A percentile compares a stretch with the other conserved stretches of the same genome.
Evolutionary conservation across 2,797 vertebrate genomes (phyloP).

Genomic region (Zenarchopterus dispar): DNA sequence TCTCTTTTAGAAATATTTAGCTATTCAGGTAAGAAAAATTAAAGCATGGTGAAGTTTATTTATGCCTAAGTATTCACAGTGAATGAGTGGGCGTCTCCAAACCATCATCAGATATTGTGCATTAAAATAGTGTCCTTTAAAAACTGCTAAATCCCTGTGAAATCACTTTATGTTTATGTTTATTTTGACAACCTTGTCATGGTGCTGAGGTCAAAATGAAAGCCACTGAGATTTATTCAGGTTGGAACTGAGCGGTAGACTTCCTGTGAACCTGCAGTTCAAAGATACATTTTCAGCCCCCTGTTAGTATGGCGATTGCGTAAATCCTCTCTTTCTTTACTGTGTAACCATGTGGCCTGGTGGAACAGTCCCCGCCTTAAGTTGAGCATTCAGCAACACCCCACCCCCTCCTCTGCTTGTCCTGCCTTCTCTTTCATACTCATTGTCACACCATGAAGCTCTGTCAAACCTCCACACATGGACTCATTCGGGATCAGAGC

Average conservation of each 20-base stretch:
- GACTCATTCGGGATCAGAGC: constrained; percentile 50
- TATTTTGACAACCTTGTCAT: too few relatives aligned
- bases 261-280: background rate
- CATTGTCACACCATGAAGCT: constrained; percentile 46
- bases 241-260: background rate
- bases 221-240: background rate
- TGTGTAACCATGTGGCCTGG: constrained; percentile 24
- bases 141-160: too few relatives aligned
- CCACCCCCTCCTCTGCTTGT: constrained; percentile 25
- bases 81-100: too few relatives aligned
- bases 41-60: too few relatives aligned
- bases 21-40: too few relatives aligned
- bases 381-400: constrained; percentile 55
- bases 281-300: background rate
- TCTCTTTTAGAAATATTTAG: too few relatives aligned
- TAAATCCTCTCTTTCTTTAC: constrained; percentile 25
- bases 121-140: too few relatives aligned
- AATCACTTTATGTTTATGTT: too few relatives aligned
- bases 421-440: constrained; percentile 26
- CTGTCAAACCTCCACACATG: constrained; percentile 51
- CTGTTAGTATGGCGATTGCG: background rate
- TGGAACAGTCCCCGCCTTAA: constrained; percentile 44
- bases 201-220: too few relatives aligned
- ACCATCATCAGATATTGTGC: too few relatives aligned
- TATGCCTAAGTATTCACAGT: too few relatives aligned